Conservation (phyloP, 64 coral and sea anemone species). For the Astreopora myriophthalma region DNA sequence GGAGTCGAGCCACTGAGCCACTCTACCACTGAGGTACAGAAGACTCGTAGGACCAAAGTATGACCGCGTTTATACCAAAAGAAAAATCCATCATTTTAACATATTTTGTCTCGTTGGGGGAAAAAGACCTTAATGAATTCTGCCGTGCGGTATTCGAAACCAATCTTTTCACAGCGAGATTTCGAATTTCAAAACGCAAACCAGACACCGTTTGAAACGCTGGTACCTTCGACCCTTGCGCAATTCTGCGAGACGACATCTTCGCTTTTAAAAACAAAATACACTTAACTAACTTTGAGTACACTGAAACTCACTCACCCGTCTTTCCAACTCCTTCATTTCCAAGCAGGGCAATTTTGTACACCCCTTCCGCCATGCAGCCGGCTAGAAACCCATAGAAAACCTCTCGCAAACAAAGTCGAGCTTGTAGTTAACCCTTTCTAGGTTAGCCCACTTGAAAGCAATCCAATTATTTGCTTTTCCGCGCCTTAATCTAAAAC, state of each 20-base stretch:
- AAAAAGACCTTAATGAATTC: too few species aligned
- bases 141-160: too few species aligned
- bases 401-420: not conserved
- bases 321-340: slow-evolving; percentile 81
- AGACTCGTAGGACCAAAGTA: too few species aligned
- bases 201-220: not conserved
- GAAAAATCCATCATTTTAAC: too few species aligned
- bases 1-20: too few species aligned
- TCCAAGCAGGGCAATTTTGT: slow-evolving; percentile 77
- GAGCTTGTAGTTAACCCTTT: not conserved
- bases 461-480: slow-evolving; percentile 3
- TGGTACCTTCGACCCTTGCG: too few species aligned
- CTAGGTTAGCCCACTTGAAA: not conserved
- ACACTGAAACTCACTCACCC: slow-evolving; percentile 11
- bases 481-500: not conserved
- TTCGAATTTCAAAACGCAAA: too few species aligned
- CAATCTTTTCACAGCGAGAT: too few species aligned
- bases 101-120: too few species aligned
- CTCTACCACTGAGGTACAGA: too few species aligned
- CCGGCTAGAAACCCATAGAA: not conserved
- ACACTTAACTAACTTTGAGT: not conserved
- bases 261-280: not conserved
- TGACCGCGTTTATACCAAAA: too few species aligned
- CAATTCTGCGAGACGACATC: too few species aligned
- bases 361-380: slow-evolving; percentile 60